phyloP scores from a whole-genome alignment of 2,888 invertebrate genomes.

The Tenthredo scrophulariae region DNA sequence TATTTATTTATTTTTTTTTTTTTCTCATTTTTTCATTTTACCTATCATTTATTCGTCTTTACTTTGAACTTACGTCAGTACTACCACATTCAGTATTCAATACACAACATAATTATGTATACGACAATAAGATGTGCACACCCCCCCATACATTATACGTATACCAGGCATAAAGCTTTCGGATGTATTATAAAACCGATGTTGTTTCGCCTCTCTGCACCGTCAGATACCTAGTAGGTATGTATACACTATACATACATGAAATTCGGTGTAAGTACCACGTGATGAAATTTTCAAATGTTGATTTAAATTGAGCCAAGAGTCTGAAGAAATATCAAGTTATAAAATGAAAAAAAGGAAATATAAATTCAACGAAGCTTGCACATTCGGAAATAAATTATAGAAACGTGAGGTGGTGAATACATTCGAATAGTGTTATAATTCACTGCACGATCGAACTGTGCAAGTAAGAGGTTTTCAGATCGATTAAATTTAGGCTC shows the following conservation, averaged over 20 bases:
- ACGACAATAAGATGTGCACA: background rate
- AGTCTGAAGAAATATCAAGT: background rate
- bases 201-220: background rate
- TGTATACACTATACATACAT: background rate
- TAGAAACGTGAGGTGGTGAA: conserved; percentile 13
- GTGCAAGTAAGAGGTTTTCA: background rate
- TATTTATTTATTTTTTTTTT: too few species aligned
- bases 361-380: background rate
- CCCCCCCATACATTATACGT: too few species aligned
- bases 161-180: too few species aligned
- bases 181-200: too few species aligned
- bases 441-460: background rate
- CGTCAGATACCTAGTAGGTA: background rate
- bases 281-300: background rate
- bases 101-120: conserved; percentile 50
- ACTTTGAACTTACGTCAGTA: background rate
- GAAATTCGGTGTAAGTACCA: background rate
- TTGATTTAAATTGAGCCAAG: background rate
- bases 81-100: background rate
- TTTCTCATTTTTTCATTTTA: background rate
- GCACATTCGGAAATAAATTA: conserved; percentile 19
- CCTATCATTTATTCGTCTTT: background rate
- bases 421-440: background rate
- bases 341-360: background rate
- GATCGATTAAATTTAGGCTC: background rate